Evolutionary conservation across 2,888 invertebrate species (phyloP), one percentile per base, ranked within the genome.

Genomic region (Lepeophtheirus nordmannii): DNA sequence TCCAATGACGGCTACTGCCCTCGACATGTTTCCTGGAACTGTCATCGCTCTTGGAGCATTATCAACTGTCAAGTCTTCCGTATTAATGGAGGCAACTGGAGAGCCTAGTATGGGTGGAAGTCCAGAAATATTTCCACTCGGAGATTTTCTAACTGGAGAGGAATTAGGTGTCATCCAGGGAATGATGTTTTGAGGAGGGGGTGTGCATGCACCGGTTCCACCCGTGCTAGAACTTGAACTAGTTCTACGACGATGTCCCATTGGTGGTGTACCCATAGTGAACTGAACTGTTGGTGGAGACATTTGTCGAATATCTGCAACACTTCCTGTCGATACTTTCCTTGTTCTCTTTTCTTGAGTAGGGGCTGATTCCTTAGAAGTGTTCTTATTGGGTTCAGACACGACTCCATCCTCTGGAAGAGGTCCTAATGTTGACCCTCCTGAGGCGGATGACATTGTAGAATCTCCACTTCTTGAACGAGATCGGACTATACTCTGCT

Each of bases 191-290:
- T 37, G 63, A 5, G 2, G 53, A 14, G 53, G 53, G 1, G 63
- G 63, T 17, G 37, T 60, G 10, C 46, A n/a, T 20, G 23, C 17
- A 9, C 58, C 58, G 1, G 53, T 7, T 20, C 37, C 38, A n/a
- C 58, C 58, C 1, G 60, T 38, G 30, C 40, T 40, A 30, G 41
- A 41, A 14, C 69, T 69, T 82, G 77, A 89, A 88, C 74, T 89
- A 87, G 64, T 68, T 59, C 70, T 67, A 58, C 75, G 69, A 64
- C 74, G 72, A 69, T 74, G 73, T n/a, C 73, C 72, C 7, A 70
- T 67, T 37, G 70, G 71, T 20, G 75, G 74, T 17, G 76, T 74
- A 20, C 76, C 75, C 69, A 77, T 74, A 53, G 70, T 67, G 67
- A 72, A 72, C 68, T 71, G 71, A 22, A 72, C 70, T 46, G 68